phyloP scores from a whole-genome alignment of 2,888 invertebrate genomes.

The Plagiodera versicolora region DNA sequence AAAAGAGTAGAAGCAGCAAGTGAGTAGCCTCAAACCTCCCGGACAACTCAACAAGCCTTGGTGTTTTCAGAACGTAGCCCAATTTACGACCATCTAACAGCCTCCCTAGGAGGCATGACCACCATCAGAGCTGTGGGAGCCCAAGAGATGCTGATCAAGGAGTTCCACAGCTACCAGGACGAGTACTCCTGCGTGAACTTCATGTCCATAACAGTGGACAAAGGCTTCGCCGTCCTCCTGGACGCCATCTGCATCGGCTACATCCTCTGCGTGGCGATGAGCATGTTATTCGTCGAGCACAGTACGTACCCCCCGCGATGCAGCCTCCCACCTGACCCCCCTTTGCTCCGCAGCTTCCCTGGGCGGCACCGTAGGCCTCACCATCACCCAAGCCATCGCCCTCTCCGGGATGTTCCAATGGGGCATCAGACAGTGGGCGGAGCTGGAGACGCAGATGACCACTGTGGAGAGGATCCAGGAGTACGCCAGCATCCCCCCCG shows the following conservation, averaged over 20 bases:
- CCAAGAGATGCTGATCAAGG: conserved; percentile 60
- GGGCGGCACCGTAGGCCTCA: conserved; percentile 52
- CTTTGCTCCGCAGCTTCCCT: conserved; percentile 47
- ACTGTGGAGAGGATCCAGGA: conserved; percentile 87
- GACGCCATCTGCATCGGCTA: conserved; percentile 69
- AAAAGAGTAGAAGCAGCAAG: conserved; percentile 67
- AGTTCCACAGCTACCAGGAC: conserved; percentile 66
- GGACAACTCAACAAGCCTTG: no score
- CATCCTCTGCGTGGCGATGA: conserved; percentile 58
- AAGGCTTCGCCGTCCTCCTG: conserved; percentile 71
- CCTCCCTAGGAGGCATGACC: conserved; percentile 75
- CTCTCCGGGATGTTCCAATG: conserved; percentile 71
- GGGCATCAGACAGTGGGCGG: conserved; percentile 69
- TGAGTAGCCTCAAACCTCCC: no score
- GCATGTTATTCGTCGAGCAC: neutral
- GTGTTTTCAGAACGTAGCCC: conserved; percentile 80
- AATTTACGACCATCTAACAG: conserved; percentile 73
- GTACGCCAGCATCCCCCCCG: conserved; percentile 71
- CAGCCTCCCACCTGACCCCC: no score
- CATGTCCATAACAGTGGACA: conserved; percentile 62
- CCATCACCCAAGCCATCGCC: conserved; percentile 50
- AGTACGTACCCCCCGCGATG: no score
- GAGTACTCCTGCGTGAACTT: conserved; percentile 74
- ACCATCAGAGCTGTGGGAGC: conserved; percentile 74
- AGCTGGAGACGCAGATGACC: conserved; percentile 75